Evolutionary conservation across 1,140 invertebrate species (phyloP).

Genomic region (Radopholus similis): DNA sequence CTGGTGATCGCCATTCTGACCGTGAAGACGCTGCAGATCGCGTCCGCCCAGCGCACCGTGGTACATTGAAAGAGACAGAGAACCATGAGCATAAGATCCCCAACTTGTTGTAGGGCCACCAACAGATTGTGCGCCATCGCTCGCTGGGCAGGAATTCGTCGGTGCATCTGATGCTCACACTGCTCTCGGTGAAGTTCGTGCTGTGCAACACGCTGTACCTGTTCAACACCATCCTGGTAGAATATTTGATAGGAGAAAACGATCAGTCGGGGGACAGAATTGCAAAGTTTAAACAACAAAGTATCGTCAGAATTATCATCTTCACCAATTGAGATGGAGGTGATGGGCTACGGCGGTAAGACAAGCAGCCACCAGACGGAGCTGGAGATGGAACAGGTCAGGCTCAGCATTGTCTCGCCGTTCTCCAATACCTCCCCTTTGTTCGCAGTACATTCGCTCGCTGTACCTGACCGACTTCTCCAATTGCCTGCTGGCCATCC

Average conservation of each 20-base stretch:
- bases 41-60: slow-evolving; percentile 44
- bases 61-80: too few species aligned
- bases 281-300: neutral
- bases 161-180: slow-evolving; percentile 21
- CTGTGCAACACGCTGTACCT: slow-evolving; percentile 59
- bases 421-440: neutral
- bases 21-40: slow-evolving; percentile 52
- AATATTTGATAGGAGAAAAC: too few species aligned
- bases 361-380: slow-evolving; percentile 50
- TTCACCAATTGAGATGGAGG: too few species aligned
- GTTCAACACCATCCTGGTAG: slow-evolving; percentile 55
- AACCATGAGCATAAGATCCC: too few species aligned
- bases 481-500: slow-evolving; percentile 44
- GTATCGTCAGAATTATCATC: too few species aligned
- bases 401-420: too few species aligned
- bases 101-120: too few species aligned
- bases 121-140: slow-evolving; percentile 8
- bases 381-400: slow-evolving; percentile 44
- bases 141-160: slow-evolving; percentile 6
- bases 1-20: slow-evolving; percentile 55
- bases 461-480: slow-evolving; percentile 59
- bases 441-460: slow-evolving; percentile 36
- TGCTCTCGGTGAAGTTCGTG: slow-evolving; percentile 58
- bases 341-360: slow-evolving; percentile 55
- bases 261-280: neutral